A percentile compares a stretch with the other conserved stretches of the same genome.
These are phyloP conservation scores for Dendrophyllia cribrosa DNA, from an alignment of 64 coral and sea anemone genomes.

Conservation along the genomic window DNA sequence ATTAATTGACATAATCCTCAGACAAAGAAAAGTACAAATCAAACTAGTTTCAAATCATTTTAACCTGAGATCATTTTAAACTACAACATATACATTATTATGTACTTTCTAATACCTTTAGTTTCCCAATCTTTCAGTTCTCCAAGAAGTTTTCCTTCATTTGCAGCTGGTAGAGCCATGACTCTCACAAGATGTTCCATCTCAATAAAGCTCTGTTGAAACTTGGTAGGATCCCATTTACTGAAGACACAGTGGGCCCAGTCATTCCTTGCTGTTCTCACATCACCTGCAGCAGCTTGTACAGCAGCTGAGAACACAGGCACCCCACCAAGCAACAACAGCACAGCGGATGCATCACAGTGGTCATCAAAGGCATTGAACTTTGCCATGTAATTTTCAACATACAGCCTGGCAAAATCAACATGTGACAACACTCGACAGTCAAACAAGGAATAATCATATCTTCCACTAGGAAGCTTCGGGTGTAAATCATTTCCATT, in stretches of 20 bases:
- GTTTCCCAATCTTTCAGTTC: conserved; percentile 18
- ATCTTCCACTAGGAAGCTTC: neutral
- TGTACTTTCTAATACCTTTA: neutral
- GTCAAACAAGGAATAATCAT: neutral
- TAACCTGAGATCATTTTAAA: no score
- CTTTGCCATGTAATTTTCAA: conserved; percentile 19
- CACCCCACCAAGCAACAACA: neutral
- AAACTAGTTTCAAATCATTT: no score
- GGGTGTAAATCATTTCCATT: conserved; percentile 12
- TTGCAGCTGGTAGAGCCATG: neutral
- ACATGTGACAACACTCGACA: conserved; percentile 1
- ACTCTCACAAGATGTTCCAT: conserved; percentile 9
- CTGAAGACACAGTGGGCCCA: conserved; percentile 32
- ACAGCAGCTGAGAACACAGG: neutral
- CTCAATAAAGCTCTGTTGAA: neutral
- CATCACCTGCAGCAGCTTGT: conserved; percentile 1
- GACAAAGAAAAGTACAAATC: no score
- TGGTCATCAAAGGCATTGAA: conserved; percentile 25
- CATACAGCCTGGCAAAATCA: conserved; percentile 58
- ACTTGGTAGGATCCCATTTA: conserved; percentile 14
- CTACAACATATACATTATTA: no score
- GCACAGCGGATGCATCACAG: neutral
- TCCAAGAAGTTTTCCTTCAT: conserved; percentile 10
- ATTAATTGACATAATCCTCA: no score
- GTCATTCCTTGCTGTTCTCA: neutral